A percentile compares a stretch with the other conserved stretches of the same genome.
These are phyloP conservation scores for Crenichthys baileyi DNA, from an alignment of 2,797 vertebrate species.

Conservation along the genomic window DNA sequence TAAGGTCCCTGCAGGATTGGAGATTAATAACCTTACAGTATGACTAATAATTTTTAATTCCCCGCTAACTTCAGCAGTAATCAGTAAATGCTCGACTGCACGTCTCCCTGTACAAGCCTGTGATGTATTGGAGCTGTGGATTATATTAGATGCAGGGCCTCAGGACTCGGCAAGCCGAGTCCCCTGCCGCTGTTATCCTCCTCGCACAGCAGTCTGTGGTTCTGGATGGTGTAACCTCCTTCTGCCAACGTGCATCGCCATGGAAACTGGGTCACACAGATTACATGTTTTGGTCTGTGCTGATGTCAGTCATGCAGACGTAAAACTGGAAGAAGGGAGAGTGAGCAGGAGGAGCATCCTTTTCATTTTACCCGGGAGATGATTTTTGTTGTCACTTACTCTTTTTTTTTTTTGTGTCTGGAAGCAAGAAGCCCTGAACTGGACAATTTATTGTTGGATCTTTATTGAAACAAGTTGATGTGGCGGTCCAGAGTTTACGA, in stretches of 20 bases:
- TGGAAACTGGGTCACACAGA: constrained; percentile 80
- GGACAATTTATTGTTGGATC: too few relatives aligned
- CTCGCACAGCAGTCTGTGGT: constrained; percentile 45
- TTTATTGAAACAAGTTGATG: neutral
- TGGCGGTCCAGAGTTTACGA: neutral
- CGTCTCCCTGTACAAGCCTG: constrained; percentile 5
- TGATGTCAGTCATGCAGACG: constrained; percentile 71
- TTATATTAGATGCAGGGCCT: constrained; percentile 49
- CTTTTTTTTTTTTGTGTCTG: constrained; percentile 1
- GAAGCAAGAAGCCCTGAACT: constrained; percentile 26
- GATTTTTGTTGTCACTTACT: constrained; percentile 24
- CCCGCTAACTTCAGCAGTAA: constrained; percentile 26
- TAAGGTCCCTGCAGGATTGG: constrained; percentile 18
- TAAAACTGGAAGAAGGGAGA: constrained; percentile 53
- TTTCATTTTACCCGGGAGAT: constrained; percentile 22
- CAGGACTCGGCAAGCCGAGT: constrained; percentile 46
- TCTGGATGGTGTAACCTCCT: constrained; percentile 68
- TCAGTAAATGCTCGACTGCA: constrained; percentile 9
- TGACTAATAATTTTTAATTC: constrained; percentile 46
- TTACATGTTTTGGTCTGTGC: constrained; percentile 69
- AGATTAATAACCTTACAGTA: constrained; percentile 24
- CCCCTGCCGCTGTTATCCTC: constrained; percentile 41
- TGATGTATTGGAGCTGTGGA: constrained; percentile 23
- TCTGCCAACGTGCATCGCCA: constrained; percentile 68
- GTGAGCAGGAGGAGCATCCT: constrained; percentile 44